These are phyloP conservation scores for Tromatobia lineatoria DNA, from an alignment of 2,888 invertebrate genomes.

Conservation along the genomic window DNA sequence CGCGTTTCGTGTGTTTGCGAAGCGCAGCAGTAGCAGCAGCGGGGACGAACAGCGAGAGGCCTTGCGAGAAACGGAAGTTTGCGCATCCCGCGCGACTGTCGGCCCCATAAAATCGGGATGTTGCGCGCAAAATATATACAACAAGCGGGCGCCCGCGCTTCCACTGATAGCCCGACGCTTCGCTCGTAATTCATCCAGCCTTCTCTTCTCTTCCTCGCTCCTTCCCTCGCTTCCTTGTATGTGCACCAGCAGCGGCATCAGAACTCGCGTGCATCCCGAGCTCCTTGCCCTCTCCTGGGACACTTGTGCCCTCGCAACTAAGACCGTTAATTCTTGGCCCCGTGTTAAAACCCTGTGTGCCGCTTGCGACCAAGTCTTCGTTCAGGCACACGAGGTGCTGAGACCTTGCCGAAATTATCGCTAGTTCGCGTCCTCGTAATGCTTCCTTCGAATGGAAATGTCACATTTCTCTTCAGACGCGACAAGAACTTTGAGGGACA, in stretches of 20 bases:
- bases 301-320: conserved; percentile 84
- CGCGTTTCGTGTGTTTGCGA: conserved; percentile 44
- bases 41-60: conserved; percentile 61
- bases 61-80: conserved; percentile 67
- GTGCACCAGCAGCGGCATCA: conserved; percentile 33
- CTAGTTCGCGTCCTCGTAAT: conserved; percentile 31
- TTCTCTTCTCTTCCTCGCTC: conserved; percentile 60
- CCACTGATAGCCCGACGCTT: conserved; percentile 82
- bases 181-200: conserved; percentile 82
- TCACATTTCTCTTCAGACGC: neutral
- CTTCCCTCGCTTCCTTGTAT: conserved; percentile 47
- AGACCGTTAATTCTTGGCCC: conserved; percentile 85
- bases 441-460: conserved; percentile 1
- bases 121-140: conserved; percentile 85
- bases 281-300: conserved; percentile 79
- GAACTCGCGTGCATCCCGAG: conserved; percentile 46
- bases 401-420: conserved; percentile 44
- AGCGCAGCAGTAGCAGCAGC: conserved; percentile 43
- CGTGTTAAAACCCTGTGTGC: conserved; percentile 60
- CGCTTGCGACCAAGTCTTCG: conserved; percentile 59
- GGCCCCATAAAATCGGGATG: conserved; percentile 85
- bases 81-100: conserved; percentile 68
- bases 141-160: conserved; percentile 71
- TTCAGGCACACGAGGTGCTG: conserved; percentile 6
- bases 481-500: neutral